phyloP scores from a whole-genome alignment of 2,797 vertebrate species.

The Bovichtus diacanthus region DNA sequence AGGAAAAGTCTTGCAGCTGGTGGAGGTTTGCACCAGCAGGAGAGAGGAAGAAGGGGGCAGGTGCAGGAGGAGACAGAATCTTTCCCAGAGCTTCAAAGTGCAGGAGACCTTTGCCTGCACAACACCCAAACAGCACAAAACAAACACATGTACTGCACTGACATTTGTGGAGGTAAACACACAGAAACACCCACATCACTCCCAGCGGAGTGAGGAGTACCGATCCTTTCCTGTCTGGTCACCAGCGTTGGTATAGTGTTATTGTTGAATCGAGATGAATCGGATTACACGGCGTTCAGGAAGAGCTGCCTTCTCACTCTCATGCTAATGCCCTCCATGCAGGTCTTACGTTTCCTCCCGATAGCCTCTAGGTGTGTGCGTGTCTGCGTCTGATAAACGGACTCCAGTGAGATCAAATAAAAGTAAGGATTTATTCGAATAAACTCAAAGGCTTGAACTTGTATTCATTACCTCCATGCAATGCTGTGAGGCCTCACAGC shows the following conservation, averaged over 20 bases:
- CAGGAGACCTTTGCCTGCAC: constrained; percentile 9
- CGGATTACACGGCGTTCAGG: constrained; percentile 48
- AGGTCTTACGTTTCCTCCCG: constrained; percentile 42
- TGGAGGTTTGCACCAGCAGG: constrained; percentile 8
- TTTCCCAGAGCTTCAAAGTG: constrained; percentile 67
- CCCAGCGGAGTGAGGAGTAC: constrained; percentile 52
- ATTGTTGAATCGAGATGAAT: constrained; percentile 74
- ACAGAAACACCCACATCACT: constrained; percentile 57
- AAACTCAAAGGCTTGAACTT: constrained; percentile 38
- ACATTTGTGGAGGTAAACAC: constrained; percentile 37
- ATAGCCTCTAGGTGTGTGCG: constrained; percentile 12
- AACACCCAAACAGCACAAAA: constrained; percentile 55
- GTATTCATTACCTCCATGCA: constrained; percentile 32
- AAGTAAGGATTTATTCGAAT: constrained; percentile 57
- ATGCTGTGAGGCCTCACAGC: constrained; percentile 50
- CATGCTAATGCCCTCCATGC: constrained; percentile 45
- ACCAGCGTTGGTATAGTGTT: constrained; percentile 57
- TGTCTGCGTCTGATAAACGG: constrained; percentile 37
- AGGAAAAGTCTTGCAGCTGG: constrained; percentile 13
- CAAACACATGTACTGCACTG: constrained; percentile 44
- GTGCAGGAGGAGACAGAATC: constrained; percentile 49
- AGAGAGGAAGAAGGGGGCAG: constrained; percentile 45
- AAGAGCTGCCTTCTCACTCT: constrained; percentile 54
- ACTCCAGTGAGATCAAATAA: constrained; percentile 70
- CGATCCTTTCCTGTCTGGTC: constrained; percentile 68